Percentiles rank a stretch among this genome's conserved stretches.
Conservation (phyloP, 2,888 invertebrate species). For the Peribatodes rhomboidaria region DNA sequence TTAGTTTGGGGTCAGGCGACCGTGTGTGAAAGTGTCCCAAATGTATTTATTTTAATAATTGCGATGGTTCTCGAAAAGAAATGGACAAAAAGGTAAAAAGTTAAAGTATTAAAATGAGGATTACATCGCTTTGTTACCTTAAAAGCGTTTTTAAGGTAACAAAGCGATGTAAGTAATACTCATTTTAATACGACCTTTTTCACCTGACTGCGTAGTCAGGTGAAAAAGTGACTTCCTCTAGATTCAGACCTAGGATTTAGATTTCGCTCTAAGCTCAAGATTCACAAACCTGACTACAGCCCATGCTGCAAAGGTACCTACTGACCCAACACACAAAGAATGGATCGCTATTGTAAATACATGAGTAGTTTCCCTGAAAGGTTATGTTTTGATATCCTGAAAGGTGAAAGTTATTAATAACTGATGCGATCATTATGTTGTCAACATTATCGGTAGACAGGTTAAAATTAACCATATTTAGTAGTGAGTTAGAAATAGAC, state of each 20-base stretch:
- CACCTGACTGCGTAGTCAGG: no score
- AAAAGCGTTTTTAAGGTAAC: no score
- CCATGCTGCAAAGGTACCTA: background rate
- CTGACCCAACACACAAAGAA: slow-evolving; percentile 23
- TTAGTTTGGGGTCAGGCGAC: no score
- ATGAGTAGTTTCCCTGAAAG: slow-evolving; percentile 33
- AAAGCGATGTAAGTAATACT: no score
- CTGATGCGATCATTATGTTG: slow-evolving; percentile 17
- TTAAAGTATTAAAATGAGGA: no score
- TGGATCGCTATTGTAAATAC: slow-evolving; percentile 49
- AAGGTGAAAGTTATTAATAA: slow-evolving; percentile 23
- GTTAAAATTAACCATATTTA: background rate
- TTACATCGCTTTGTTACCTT: no score
- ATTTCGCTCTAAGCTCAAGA: background rate
- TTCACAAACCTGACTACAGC: slow-evolving; percentile 2
- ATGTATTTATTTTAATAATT: no score
- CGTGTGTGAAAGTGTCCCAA: no score
- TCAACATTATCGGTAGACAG: background rate
- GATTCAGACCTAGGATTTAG: background rate
- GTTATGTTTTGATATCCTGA: slow-evolving; percentile 36
- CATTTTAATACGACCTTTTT: no score
- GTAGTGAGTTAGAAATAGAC: background rate
- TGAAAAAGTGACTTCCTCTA: background rate
- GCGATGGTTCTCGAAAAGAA: no score
- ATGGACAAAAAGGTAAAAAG: no score